A percentile compares a stretch with the other conserved stretches of the same genome.
phyloP scores from a whole-genome alignment of 2,797 vertebrate genomes.

The Botia almorhae region DNA sequence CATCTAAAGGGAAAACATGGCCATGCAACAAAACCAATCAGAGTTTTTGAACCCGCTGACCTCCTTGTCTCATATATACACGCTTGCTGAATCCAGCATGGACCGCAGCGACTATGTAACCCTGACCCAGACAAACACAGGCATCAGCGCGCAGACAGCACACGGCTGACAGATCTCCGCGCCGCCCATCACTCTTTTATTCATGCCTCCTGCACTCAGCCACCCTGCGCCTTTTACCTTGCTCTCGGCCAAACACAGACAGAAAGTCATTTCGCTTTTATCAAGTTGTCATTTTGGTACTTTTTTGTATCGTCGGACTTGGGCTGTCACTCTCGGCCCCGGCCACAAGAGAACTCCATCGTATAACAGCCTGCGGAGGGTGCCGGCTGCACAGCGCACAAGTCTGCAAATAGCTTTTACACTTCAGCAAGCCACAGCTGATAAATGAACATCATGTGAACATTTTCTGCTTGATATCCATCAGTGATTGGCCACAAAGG shows the following conservation, averaged over 20 bases:
- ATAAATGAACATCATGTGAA: slow-evolving; percentile 69
- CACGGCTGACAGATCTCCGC: slow-evolving; percentile 35
- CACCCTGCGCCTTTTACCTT: slow-evolving; percentile 57
- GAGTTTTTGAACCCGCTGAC: slow-evolving; percentile 74
- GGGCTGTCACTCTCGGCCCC: slow-evolving; percentile 59
- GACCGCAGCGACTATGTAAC: slow-evolving; percentile 37
- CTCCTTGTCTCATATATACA: slow-evolving; percentile 66
- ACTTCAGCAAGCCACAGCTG: slow-evolving; percentile 63
- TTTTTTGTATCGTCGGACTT: slow-evolving; percentile 64
- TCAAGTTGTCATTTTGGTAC: slow-evolving; percentile 78
- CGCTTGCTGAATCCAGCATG: slow-evolving; percentile 14
- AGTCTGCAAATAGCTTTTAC: slow-evolving; percentile 68
- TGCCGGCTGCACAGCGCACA: slow-evolving; percentile 54
- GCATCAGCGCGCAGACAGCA: slow-evolving; percentile 45
- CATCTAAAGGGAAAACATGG: slow-evolving; percentile 49
- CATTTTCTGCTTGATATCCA: slow-evolving; percentile 59
- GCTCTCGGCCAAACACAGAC: slow-evolving; percentile 71
- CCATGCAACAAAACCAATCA: slow-evolving; percentile 73
- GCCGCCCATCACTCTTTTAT: slow-evolving; percentile 48
- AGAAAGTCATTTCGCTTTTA: slow-evolving; percentile 74
- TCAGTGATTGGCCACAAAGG: slow-evolving; percentile 58
- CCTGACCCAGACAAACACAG: slow-evolving; percentile 58
- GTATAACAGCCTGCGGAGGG: slow-evolving; percentile 67
- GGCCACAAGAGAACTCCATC: slow-evolving; percentile 57
- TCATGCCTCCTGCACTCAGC: slow-evolving; percentile 52